Conservation (phyloP, 2,797 vertebrate genomes). For the Remorina albescens region DNA sequence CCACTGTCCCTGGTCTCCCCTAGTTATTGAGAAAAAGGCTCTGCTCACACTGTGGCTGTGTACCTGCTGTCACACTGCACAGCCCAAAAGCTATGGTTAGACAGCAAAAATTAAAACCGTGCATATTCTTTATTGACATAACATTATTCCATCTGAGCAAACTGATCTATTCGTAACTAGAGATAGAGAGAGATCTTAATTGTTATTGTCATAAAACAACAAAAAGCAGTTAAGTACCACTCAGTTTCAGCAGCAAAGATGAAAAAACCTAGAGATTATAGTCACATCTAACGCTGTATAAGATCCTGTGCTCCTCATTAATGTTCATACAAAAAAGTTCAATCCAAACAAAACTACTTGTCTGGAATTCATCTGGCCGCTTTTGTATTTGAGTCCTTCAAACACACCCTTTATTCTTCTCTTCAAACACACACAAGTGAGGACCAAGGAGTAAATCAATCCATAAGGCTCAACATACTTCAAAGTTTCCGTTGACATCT, state of each 20-base stretch:
- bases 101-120: background rate
- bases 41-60: background rate
- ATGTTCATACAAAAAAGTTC: background rate
- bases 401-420: slow-evolving; percentile 1
- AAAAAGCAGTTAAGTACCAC: too few species aligned
- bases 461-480: slow-evolving; percentile 86
- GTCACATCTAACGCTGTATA: background rate
- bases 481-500: slow-evolving; percentile 99
- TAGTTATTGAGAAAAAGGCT: too few species aligned
- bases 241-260: too few species aligned
- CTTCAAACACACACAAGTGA: slow-evolving; percentile 20
- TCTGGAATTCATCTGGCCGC: slow-evolving; percentile 9
- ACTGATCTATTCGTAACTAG: background rate
- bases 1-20: too few species aligned
- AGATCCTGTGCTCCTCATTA: background rate
- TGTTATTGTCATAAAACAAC: too few species aligned
- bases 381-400: background rate
- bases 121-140: background rate
- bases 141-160: background rate
- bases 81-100: background rate
- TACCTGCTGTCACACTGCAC: background rate
- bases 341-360: background rate
- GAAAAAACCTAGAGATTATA: background rate
- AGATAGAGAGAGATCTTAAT: too few species aligned
- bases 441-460: slow-evolving; percentile 10